A percentile compares a stretch with the other conserved stretches of the same genome.
phyloP scores from a whole-genome alignment of 2,888 invertebrate species.

The Papilio gigon region DNA sequence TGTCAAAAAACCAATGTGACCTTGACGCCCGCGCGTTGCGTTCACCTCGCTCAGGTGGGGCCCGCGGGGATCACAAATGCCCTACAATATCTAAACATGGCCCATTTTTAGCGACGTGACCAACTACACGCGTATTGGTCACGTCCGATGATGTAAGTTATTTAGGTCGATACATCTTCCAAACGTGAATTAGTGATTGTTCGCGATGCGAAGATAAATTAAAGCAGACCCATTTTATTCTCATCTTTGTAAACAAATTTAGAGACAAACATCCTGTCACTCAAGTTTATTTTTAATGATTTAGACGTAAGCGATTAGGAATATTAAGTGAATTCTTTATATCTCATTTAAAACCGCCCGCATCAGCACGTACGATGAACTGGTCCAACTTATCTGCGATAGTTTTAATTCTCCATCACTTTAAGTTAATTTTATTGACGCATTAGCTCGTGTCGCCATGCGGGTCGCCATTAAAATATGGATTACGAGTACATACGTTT shows the following conservation, averaged over 20 bases:
- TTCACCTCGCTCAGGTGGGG: slow-evolving; percentile 81
- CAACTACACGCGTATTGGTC: slow-evolving; percentile 27
- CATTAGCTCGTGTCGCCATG: slow-evolving; percentile 52
- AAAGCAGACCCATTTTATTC: too few relatives aligned
- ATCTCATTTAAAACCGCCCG: slow-evolving; percentile 48
- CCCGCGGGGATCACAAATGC: slow-evolving; percentile 62
- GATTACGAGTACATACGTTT: slow-evolving; percentile 38
- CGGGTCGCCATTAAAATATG: slow-evolving; percentile 52
- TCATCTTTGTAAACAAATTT: neutral
- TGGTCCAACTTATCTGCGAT: slow-evolving; percentile 52
- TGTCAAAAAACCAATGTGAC: slow-evolving; percentile 81
- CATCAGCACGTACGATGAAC: slow-evolving; percentile 48
- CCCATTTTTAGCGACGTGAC: slow-evolving; percentile 38
- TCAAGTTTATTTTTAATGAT: neutral
- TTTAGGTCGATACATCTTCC: neutral
- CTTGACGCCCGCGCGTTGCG: slow-evolving; percentile 80
- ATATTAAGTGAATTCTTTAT: slow-evolving; percentile 30
- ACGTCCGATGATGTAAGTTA: slow-evolving; percentile 20
- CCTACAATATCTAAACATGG: slow-evolving; percentile 47
- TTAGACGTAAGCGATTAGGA: neutral
- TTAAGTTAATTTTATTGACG: slow-evolving; percentile 56
- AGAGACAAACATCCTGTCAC: neutral
- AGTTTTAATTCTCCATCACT: slow-evolving; percentile 55
- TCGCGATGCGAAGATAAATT: too few relatives aligned
- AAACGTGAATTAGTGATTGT: too few relatives aligned